A percentile compares a stretch with the other conserved stretches of the same genome.
Conservation (phyloP, 2,113 vertebrate species). For the Chaetorhynchus papuensis region DNA sequence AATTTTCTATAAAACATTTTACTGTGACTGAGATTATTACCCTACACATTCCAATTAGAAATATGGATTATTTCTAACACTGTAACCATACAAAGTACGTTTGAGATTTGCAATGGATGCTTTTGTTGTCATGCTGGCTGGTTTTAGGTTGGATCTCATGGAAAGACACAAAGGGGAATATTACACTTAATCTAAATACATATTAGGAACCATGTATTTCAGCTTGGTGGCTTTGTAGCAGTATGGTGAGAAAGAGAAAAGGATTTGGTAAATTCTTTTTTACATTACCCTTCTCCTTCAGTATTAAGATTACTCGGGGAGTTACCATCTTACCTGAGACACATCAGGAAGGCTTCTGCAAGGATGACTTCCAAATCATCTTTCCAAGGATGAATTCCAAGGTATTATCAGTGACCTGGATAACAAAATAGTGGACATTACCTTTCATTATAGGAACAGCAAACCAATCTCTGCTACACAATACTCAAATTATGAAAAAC, state of each 20-base stretch:
- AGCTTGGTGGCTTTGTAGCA: neutral
- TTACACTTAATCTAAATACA: neutral
- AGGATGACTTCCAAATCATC: neutral
- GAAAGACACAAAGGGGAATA: neutral
- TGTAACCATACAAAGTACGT: neutral
- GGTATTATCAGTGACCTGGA: neutral
- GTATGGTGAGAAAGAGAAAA: neutral
- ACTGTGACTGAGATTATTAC: neutral
- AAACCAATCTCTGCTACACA: neutral
- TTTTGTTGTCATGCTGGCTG: neutral
- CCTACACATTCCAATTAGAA: neutral
- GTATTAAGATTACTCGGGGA: neutral
- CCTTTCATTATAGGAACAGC: neutral
- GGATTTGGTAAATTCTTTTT: neutral
- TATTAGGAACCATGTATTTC: neutral
- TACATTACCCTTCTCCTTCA: neutral
- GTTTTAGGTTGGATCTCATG: neutral
- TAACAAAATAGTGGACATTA: neutral
- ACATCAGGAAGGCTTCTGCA: neutral
- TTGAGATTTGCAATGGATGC: neutral
- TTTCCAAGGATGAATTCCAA: neutral
- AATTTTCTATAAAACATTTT: neutral
- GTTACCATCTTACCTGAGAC: neutral
- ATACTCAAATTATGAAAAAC: neutral
- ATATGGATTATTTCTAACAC: neutral